Evolutionary conservation across 1,140 invertebrate genomes (phyloP).

Genomic region (Drosophila novamexicana): DNA sequence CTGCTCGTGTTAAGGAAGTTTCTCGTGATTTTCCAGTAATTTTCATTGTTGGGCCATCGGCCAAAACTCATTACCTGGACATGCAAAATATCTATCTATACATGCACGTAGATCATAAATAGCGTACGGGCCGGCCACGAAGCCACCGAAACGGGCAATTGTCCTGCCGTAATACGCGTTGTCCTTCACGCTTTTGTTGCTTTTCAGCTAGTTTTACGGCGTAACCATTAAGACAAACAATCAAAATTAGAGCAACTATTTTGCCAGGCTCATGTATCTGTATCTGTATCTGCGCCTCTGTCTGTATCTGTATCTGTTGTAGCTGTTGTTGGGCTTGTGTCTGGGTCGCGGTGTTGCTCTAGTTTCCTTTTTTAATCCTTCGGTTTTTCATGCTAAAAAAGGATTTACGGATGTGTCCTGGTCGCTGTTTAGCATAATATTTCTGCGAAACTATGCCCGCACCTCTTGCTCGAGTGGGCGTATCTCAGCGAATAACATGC

Average conservation of each 20-base stretch:
- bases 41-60: conserved; percentile 66
- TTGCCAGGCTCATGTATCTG: conserved; percentile 25
- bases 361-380: conserved; percentile 82
- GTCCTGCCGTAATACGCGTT: conserved; percentile 53
- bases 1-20: conserved; percentile 39
- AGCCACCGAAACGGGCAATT: conserved; percentile 29
- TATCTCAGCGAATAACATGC: conserved; percentile 11
- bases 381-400: conserved; percentile 80
- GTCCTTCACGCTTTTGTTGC: conserved; percentile 73
- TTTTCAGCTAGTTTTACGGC: conserved; percentile 70
- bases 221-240: conserved; percentile 69
- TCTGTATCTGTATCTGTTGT: conserved; percentile 5
- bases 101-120: conserved; percentile 22
- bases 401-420: conserved; percentile 71
- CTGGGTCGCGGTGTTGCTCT: conserved; percentile 56
- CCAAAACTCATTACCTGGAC: conserved; percentile 56
- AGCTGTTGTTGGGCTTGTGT: conserved; percentile 1
- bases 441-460: conserved; percentile 50
- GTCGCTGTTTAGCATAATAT: conserved; percentile 62
- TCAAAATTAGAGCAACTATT: conserved; percentile 80
- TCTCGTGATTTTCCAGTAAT: conserved; percentile 77
- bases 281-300: conserved; percentile 7
- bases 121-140: conserved; percentile 5
- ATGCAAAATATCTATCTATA: conserved; percentile 17
- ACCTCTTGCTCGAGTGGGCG: conserved; percentile 39